Evolutionary conservation across 2,113 vertebrate genomes (phyloP), one percentile per base, ranked within the genome.

Genomic region (Tragelaphus scriptus): DNA sequence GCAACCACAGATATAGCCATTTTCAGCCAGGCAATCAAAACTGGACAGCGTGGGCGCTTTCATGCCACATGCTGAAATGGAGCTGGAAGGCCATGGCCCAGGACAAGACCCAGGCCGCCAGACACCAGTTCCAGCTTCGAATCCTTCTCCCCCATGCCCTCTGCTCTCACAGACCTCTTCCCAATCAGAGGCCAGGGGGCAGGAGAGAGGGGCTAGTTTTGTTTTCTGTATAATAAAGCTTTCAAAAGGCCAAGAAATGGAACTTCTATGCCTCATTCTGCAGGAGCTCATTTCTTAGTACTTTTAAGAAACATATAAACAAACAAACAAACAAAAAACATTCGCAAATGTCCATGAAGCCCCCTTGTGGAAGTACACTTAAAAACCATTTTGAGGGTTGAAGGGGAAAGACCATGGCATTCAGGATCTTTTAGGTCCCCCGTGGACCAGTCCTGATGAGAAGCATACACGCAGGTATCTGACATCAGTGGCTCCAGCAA

Each of bases 311-410:
- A 82, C 55, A 59, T n/a, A 79, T 85, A 93, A 97, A 85, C 94
- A 96, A 97, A 80, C 89, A 88, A 40, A 75, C 17, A 36, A 75
- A 75, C 23, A 90, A 94, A 95, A 97, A 92, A 89, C 19, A 25
- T 16, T 90, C 96, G 94, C 71, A 85, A 97, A 97, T 25, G 77
- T 96, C 95, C 96, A 95, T 96, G 98, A 98, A 99, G 99, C 99
- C 99, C 99, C 99, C 99, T 99, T 98, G 99, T 99, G 99, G 99
- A 99, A 98, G 86, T 89, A 97, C 85, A 63, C 97, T 98, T 98
- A 97, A 98, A 97, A 98, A 96, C n/a, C 79, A 53, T 85, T 4
- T 5, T 13, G 28, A 92, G 86, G 32, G 61, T 58, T 25, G 11
- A 79, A 47, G 95, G 49, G 55, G 79, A 92, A 81, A 86, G 26